Evolutionary conservation across 2,113 vertebrate genomes (phyloP), one percentile per base, ranked within the genome.

Genomic region (Podarcis cretensis): DNA sequence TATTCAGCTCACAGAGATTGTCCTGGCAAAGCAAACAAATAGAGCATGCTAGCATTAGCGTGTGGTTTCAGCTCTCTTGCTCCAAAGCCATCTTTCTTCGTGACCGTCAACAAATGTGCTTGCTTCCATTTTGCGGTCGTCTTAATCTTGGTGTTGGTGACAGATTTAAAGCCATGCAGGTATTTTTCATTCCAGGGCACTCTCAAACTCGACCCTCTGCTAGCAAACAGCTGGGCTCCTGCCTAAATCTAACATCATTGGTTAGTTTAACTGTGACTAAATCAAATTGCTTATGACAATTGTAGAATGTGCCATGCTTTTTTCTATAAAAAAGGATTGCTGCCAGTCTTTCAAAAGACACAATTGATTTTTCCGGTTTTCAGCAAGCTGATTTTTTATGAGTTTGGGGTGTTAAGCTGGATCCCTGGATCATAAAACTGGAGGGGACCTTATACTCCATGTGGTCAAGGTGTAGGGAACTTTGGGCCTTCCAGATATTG

Each of bases 41-140:
- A 37, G 54, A 79, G 81, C 54, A n/a, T 85, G 92, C 91, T 93
- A 91, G 81, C 84, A 65, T 94, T 89, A 90, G 92, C 89, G 14
- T 92, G 93, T 92, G 91, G 88, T 93, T 95, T 90, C 90, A 88
- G 54, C 57, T 84, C 87, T 87, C 87, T 79, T 92, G 75, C 85
- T 95, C 92, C 80, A 94, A 85, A 91, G 83, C 90, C 92, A 92
- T 92, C 92, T 91, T 94, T 95, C 87, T 94, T 93, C 86, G 69
- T 92, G 93, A 93, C 89, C 90, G 87, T 94, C 89, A 93, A 94
- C 88, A 94, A 91, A 91, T 93, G 93, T 65, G 37, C 79, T 91
- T 91, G 89, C 81, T 92, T 93, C 87, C 93, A 83, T 93, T 94
- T 90, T 88, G 90, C 91, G 92, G 91, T 86, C 57, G 54, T 94